phyloP scores from a whole-genome alignment of 2,797 vertebrate genomes.

The Chelmon rostratus region DNA sequence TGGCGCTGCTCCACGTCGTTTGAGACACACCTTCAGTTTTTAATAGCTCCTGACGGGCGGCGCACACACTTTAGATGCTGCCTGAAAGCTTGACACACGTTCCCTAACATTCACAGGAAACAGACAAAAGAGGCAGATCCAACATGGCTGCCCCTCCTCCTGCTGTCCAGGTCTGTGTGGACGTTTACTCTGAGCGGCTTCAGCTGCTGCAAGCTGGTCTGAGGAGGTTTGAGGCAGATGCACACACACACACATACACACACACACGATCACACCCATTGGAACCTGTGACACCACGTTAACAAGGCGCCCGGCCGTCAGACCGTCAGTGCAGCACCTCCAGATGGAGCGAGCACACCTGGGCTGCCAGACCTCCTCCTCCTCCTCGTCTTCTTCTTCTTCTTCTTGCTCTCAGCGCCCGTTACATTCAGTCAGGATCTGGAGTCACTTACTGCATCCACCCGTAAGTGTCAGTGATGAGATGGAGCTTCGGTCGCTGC shows the following conservation, averaged over 20 bases:
- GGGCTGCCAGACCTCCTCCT: slow-evolving; percentile 13
- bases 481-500: background rate
- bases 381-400: background rate
- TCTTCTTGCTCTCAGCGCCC: background rate
- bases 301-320: background rate
- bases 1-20: background rate
- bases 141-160: slow-evolving; percentile 3
- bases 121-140: slow-evolving; percentile 7
- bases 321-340: slow-evolving; percentile 34
- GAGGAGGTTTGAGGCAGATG: slow-evolving; percentile 51
- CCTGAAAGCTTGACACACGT: background rate
- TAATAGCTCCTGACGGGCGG: background rate
- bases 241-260: background rate
- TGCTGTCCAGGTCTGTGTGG: background rate
- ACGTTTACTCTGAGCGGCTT: background rate
- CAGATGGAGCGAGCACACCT: slow-evolving; percentile 56
- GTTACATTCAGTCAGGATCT: slow-evolving; percentile 65
- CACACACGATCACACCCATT: background rate
- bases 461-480: slow-evolving; percentile 51
- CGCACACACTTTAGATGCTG: background rate
- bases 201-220: slow-evolving; percentile 11
- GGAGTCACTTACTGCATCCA: slow-evolving; percentile 69
- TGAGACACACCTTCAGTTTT: slow-evolving; percentile 50
- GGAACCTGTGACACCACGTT: slow-evolving; percentile 8
- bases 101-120: no score